These are phyloP conservation scores for Acanthoscelides obtectus DNA, from an alignment of 2,888 invertebrate species.

Conservation along the genomic window DNA sequence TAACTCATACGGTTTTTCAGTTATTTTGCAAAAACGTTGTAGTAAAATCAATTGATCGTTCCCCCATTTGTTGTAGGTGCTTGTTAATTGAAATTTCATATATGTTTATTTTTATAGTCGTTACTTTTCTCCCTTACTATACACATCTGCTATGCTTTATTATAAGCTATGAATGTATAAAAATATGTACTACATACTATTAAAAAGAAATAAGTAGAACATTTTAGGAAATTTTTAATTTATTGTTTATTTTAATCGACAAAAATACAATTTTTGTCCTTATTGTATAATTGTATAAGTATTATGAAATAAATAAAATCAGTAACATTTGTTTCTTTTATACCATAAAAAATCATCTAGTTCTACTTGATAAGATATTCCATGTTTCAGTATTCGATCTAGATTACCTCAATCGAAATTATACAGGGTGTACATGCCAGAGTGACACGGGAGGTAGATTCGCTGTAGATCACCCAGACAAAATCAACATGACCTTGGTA, in stretches of 20 bases:
- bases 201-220: slow-evolving; percentile 26
- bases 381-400: not conserved
- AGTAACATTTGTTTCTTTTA: not conserved
- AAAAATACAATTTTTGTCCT: slow-evolving; percentile 28
- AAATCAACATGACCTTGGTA: no score
- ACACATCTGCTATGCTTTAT: slow-evolving; percentile 41
- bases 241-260: slow-evolving; percentile 24
- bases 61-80: slow-evolving; percentile 30
- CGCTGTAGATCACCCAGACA: no score
- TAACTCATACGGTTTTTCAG: not conserved
- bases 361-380: not conserved
- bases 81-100: slow-evolving; percentile 26
- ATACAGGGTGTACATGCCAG: no score
- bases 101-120: slow-evolving; percentile 41
- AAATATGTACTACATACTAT: slow-evolving; percentile 35
- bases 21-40: slow-evolving; percentile 10
- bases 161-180: slow-evolving; percentile 43
- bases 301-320: slow-evolving; percentile 36
- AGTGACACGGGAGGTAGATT: no score
- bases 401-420: not conserved
- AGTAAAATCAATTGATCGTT: slow-evolving; percentile 1
- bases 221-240: slow-evolving; percentile 34
- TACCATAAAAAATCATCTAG: not conserved
- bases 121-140: slow-evolving; percentile 27
- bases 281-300: slow-evolving; percentile 44